A percentile compares a stretch with the other conserved stretches of the same genome.
phyloP scores from a whole-genome alignment of 2,888 invertebrate genomes.

The Sinotaia quadrata region DNA sequence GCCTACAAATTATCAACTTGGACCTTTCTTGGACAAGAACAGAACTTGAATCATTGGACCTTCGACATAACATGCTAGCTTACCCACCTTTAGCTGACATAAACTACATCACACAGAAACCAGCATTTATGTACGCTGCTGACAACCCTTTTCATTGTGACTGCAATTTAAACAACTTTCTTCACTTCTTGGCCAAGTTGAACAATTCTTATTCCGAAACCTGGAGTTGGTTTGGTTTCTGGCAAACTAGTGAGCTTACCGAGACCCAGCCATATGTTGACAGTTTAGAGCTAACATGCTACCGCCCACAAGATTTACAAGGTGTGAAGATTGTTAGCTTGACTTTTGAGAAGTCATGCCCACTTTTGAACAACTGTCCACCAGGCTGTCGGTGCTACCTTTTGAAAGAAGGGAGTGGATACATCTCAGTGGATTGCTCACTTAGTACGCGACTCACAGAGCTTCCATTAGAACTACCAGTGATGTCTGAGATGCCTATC shows the following conservation, averaged over 20 bases:
- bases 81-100: conserved; percentile 25
- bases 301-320: conserved; percentile 4
- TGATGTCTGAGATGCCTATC: not conserved
- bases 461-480: conserved; percentile 12
- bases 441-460: not conserved
- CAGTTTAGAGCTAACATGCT: not conserved
- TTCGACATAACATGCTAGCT: conserved; percentile 26
- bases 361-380: conserved; percentile 13
- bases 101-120: conserved; percentile 13
- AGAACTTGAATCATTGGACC: conserved; percentile 17
- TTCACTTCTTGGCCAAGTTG: conserved; percentile 4
- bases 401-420: not conserved
- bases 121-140: conserved; percentile 10
- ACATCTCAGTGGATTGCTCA: conserved; percentile 19
- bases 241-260: not conserved
- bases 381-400: conserved; percentile 9
- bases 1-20: conserved; percentile 1
- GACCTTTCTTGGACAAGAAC: conserved; percentile 10
- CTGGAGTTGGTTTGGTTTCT: conserved; percentile 13
- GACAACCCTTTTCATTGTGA: conserved; percentile 34
- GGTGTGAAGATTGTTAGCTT: not conserved
- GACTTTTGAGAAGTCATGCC: conserved; percentile 7
- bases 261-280: conserved; percentile 8
- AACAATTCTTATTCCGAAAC: not conserved
- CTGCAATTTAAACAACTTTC: conserved; percentile 22